Evolutionary conservation across 2,888 invertebrate species (phyloP), one percentile per base, ranked within the genome.

Genomic region (Drosophila mimetica): DNA sequence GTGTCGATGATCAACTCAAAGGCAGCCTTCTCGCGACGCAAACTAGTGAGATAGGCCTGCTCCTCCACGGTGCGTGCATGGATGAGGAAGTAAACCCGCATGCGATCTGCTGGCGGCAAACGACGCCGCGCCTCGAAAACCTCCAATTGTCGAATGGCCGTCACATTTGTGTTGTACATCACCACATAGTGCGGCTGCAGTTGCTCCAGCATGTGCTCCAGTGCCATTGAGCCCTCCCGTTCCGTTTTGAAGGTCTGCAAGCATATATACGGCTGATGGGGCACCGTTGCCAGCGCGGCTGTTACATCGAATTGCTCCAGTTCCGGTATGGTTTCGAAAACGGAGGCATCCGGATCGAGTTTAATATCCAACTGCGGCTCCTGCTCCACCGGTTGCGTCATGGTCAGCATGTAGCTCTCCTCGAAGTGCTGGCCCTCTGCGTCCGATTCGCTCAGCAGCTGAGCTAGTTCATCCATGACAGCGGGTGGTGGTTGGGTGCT

Each of bases 61-160:
- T 99, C 99, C 92, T 99, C 99, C 0, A 98, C 97, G 7, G 99
- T 99, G 69, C 96, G 96, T 9, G 95, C 95, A 90, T 98, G 98
- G 75, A 98, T 94, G 50, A 99, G 91, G 86, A 98, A 97, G 91
- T 97, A 99, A 8, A 99, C 95, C 86, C 95, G 95, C 5, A 95
- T 90, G 14, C 92, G 90, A 0, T 93, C 91, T 9, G 93, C 93
- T 2, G 92, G 90, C 0, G 89, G 71, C n/a, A 91, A 89, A 42
- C 92, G 90, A 67, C 94, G 93, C 28, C 94, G 93, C 25, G 94
- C 93, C 89, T 95, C 96, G 88, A 94, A 97, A 72, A 97, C 94
- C 93, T 99, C 99, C 61, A 99, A 94, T 91, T 98, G 97, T 22
- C 99, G 93, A 8, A 99, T 95, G 20, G 97, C 95, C 0, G 96